phyloP scores from a whole-genome alignment of 1,140 invertebrate genomes.

The Orchesella cincta region DNA sequence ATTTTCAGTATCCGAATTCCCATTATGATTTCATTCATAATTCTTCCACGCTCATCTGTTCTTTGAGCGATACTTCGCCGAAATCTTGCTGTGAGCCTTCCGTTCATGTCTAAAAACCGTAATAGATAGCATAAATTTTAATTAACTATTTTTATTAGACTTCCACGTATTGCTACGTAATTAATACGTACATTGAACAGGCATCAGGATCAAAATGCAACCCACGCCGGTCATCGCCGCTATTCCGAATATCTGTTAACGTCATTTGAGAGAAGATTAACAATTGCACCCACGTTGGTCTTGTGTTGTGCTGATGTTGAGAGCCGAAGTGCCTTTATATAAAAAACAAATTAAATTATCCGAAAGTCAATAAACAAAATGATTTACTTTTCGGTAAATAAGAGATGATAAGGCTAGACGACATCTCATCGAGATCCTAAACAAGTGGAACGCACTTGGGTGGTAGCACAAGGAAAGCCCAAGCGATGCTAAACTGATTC shows the following conservation, averaged over 20 bases:
- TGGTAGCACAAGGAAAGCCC: background rate
- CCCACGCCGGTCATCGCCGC: background rate
- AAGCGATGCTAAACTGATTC: background rate
- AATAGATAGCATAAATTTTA: constrained; percentile 39
- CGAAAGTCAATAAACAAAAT: background rate
- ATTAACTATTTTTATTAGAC: background rate
- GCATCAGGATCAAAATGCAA: background rate
- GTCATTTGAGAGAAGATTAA: constrained; percentile 90
- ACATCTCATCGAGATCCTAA: background rate
- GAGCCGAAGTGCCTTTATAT: constrained; percentile 28
- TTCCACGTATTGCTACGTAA: background rate
- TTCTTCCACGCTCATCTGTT: background rate
- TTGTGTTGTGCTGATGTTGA: constrained; percentile 56
- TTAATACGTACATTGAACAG: background rate
- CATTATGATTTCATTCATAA: constrained; percentile 6
- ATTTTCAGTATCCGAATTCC: background rate
- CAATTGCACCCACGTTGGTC: constrained; percentile 64
- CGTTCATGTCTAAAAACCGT: constrained; percentile 37
- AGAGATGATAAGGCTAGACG: background rate
- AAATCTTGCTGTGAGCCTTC: background rate
- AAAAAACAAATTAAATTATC: background rate
- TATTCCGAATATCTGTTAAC: constrained; percentile 61
- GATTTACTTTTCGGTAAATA: background rate
- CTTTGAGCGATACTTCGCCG: background rate
- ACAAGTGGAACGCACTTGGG: background rate